Conservation (phyloP, 2,113 vertebrate genomes). For the Pipra filicauda region DNA sequence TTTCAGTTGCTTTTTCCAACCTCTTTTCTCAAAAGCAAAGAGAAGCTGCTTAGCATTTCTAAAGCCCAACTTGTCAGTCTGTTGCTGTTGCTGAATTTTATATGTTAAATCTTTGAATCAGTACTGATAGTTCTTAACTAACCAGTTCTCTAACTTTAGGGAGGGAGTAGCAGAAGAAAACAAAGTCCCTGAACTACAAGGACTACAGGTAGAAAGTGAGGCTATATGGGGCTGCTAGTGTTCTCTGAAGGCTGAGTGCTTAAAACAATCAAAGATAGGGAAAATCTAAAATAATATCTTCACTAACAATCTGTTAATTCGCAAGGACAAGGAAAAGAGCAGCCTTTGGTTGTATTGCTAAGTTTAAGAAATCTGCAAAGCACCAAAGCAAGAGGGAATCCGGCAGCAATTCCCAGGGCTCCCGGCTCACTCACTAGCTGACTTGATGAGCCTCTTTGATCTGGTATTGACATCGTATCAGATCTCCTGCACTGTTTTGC, state of each 20-base stretch:
- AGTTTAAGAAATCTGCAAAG: conserved; percentile 13
- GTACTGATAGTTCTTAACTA: not conserved
- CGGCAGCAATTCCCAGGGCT: conserved; percentile 63
- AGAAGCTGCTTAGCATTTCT: not conserved
- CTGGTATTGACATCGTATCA: conserved; percentile 49
- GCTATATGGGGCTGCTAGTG: not conserved
- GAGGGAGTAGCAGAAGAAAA: not conserved
- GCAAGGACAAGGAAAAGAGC: not conserved
- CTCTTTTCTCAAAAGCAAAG: conserved; percentile 11
- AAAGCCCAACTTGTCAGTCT: not conserved
- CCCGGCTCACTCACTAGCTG: not conserved
- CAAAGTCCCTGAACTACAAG: not conserved
- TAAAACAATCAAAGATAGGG: not conserved
- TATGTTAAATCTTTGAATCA: conserved; percentile 9
- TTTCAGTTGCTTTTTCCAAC: not conserved
- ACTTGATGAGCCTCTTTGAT: conserved; percentile 62
- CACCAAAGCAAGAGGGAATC: conserved; percentile 18
- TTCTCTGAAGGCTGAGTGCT: not conserved
- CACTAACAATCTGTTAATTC: not conserved
- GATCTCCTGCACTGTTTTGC: conserved; percentile 29
- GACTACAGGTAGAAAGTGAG: not conserved
- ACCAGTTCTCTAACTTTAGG: not conserved
- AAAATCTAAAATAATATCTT: conserved; percentile 3
- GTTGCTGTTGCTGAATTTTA: not conserved
- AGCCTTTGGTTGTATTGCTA: not conserved